Conservation (phyloP, 2,888 invertebrate species). For the Platycheirus rosarum region DNA sequence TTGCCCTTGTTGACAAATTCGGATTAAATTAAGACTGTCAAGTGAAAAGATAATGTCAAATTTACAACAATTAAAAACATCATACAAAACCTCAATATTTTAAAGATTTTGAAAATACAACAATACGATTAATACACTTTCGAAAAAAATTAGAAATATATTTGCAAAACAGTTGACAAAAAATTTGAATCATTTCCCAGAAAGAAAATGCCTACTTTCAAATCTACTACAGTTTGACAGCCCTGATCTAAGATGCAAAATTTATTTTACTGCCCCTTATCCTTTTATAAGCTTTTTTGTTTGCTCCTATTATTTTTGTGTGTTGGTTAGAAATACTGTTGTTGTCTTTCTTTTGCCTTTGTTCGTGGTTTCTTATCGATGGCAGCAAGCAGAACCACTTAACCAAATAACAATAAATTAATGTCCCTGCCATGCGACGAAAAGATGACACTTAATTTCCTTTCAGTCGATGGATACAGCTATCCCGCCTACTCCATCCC, state of each 20-base stretch:
- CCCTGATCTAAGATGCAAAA: slow-evolving; percentile 26
- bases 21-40: no score
- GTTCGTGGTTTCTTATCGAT: slow-evolving; percentile 64
- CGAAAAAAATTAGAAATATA: no score
- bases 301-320: slow-evolving; percentile 23
- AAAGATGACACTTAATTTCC: slow-evolving; percentile 73
- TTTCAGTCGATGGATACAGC: slow-evolving; percentile 67
- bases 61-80: no score
- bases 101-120: no score
- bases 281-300: neutral
- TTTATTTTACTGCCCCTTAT: slow-evolving; percentile 40
- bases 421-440: slow-evolving; percentile 70
- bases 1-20: no score
- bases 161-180: no score
- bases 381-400: slow-evolving; percentile 72
- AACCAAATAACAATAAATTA: slow-evolving; percentile 73
- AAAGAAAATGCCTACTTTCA: no score
- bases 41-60: no score
- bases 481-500: slow-evolving; percentile 3
- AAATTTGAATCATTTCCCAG: no score
- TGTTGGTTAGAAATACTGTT: slow-evolving; percentile 35
- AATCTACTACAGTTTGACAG: slow-evolving; percentile 1
- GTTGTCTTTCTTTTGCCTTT: slow-evolving; percentile 48
- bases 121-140: no score
- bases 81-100: no score